Evolutionary conservation across 2,888 invertebrate species (phyloP), one percentile per base, ranked within the genome.

Genomic region (Idaea straminata): DNA sequence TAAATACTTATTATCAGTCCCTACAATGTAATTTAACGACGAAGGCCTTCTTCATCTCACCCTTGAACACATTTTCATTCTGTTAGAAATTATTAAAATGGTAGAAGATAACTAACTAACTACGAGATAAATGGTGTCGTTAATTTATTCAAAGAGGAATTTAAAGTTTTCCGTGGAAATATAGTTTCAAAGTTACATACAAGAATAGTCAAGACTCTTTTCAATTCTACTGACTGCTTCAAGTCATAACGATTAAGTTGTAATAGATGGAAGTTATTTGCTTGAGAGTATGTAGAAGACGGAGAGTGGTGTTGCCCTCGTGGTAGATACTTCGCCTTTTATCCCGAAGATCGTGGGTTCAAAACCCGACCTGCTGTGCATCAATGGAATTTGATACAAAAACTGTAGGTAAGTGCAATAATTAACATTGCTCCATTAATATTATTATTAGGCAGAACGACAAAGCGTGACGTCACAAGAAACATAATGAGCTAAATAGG

Each of bases 1-100:
- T 64, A 61, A 68, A 68, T 67, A 47, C 47, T 47, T 47, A 64
- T 67, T 66, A 66, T 67, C 65, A 68, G 59, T 47, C 47, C 47
- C 47, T 47, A 69, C 64, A 63, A 65, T 59, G 61, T 68, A 57
- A 63, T 61, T 61, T 38, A 15, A 61, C 47, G 47, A 47, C 47
- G 47, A 47, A 47, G 47, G 47, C 47, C 47, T 47, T 47, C 47
- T 47, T 47, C 47, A 47, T 13, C 10, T 47, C 47, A 47, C 47
- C 25, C 35, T 63, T 25, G 35, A 16, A 63, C 47, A 61, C 13
- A 62, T 62, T 61, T 35, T n/a, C 35, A 61, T 35, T 61, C 65
- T 35, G 61, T 47, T 64, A 64, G 60, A 65, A 65, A 58, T 65
- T 63, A 47, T 47, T 47, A 7, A 47, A 47, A 47, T 47, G 47